Evolutionary conservation across 2,113 vertebrate species (phyloP).

Genomic region (Setophaga coronata): DNA sequence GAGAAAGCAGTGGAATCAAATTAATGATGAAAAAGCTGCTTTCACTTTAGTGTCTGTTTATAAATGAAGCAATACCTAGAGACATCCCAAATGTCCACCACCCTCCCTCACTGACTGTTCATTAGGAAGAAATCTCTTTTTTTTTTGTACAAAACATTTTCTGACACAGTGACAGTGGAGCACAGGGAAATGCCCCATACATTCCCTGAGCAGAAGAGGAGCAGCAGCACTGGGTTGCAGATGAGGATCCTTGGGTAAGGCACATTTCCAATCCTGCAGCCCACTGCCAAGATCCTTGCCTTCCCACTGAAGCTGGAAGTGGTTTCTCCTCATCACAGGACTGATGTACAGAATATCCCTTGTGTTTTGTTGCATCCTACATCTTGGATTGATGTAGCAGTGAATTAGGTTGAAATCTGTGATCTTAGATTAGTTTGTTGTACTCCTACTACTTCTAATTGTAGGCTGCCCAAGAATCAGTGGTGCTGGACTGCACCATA

Average conservation of each 20-base stretch:
- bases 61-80: not conserved
- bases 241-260: not conserved
- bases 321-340: not conserved
- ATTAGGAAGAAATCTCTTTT: not conserved
- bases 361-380: not conserved
- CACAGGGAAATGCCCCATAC: not conserved
- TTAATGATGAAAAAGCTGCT: not conserved
- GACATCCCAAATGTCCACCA: not conserved
- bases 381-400: not conserved
- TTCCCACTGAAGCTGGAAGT: not conserved
- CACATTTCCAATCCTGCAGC: not conserved
- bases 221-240: not conserved
- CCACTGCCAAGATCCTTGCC: not conserved
- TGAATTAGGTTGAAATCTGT: not conserved
- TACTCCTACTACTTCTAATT: not conserved
- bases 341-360: not conserved
- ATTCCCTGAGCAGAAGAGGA: not conserved
- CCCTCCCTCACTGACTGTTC: not conserved
- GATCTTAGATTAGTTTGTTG: not conserved
- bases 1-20: not conserved
- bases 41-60: not conserved
- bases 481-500: not conserved
- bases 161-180: not conserved
- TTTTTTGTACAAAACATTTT: not conserved
- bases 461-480: not conserved